Percentiles rank a stretch among this genome's conserved stretches.
Conservation (phyloP, 2,888 invertebrate genomes). For the Dromius quadrimaculatus region DNA sequence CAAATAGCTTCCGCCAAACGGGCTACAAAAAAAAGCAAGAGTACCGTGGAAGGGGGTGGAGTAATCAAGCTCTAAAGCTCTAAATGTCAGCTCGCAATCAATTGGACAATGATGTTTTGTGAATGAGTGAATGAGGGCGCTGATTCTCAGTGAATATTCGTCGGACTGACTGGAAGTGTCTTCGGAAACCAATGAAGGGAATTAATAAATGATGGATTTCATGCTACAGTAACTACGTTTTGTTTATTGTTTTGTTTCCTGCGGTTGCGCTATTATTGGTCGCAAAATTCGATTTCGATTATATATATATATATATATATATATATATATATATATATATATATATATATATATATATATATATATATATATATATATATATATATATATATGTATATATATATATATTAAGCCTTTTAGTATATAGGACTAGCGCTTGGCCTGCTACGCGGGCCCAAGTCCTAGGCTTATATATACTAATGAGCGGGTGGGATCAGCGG, state of each 20-base stretch:
- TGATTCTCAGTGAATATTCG: not conserved
- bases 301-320: too few species aligned
- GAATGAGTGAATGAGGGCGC: not conserved
- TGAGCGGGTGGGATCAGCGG: slow-evolving; percentile 30
- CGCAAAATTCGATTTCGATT: slow-evolving; percentile 10
- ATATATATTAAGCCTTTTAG: too few species aligned
- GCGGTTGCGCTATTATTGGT: slow-evolving; percentile 7
- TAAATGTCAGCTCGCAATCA: slow-evolving; percentile 45
- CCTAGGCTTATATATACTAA: too few species aligned
- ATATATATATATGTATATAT: not conserved
- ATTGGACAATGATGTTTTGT: not conserved
- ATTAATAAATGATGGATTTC: slow-evolving; percentile 43
- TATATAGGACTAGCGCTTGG: too few species aligned
- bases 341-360: too few species aligned
- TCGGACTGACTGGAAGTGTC: slow-evolving; percentile 17
- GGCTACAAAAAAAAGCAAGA: slow-evolving; percentile 26
- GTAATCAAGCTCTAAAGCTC: slow-evolving; percentile 33
- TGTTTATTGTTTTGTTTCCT: slow-evolving; percentile 30
- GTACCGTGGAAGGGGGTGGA: slow-evolving; percentile 17
- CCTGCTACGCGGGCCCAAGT: too few species aligned
- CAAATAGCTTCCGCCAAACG: slow-evolving; percentile 18
- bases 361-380: too few species aligned
- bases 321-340: too few species aligned
- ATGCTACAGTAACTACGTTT: slow-evolving; percentile 41
- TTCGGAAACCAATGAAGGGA: slow-evolving; percentile 36